Evolutionary conservation across 2,888 invertebrate species (phyloP), one percentile per base, ranked within the genome.

Genomic region (Boloria selene): DNA sequence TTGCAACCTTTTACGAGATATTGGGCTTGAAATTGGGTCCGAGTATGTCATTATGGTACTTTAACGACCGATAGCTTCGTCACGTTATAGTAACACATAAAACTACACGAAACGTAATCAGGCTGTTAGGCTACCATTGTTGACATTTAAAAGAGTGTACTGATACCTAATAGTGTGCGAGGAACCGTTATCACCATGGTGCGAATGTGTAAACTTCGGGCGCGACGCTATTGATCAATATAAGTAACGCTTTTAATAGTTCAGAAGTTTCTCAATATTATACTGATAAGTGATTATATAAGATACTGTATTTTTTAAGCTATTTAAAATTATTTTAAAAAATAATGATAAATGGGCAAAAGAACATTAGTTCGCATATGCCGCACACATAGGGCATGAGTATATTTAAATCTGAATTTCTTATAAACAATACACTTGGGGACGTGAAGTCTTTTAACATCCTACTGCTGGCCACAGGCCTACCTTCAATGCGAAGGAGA

Each of bases 111-210:
- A 64, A 68, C 66, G 50, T 44, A 64, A 70, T 68, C 66, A 64
- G 52, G 50, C 61, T 42, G 64, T 65, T 68, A 64, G 64, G 61
- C 60, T 65, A 68, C 65, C 63, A 60, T 61, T 68, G 69, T 67
- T 65, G 66, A 51, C 65, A 51, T 63, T 69, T 71, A 65, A 72
- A 70, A 70, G 68, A 71, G 71, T 69, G 70, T 68, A 61, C 61
- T 71, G 66, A 65, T 70, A 64, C 70, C 69, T 68, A 38, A 38
- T 38, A 38, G 60, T 71, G 72, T 73, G 70, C 72, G 68, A 70
- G 52, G 54, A 72, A 64, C 67, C 64, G 67, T 69, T 70, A 71
- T 70, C 59, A 68, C 58, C 59, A 50, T 59, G 67, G 66, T 67
- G 67, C 26, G 65, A 50, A 60, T 66, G 67, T 51, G 64, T 63